These are phyloP conservation scores for Mustela lutreola DNA, from an alignment of 2,113 vertebrate genomes.

Conservation along the genomic window DNA sequence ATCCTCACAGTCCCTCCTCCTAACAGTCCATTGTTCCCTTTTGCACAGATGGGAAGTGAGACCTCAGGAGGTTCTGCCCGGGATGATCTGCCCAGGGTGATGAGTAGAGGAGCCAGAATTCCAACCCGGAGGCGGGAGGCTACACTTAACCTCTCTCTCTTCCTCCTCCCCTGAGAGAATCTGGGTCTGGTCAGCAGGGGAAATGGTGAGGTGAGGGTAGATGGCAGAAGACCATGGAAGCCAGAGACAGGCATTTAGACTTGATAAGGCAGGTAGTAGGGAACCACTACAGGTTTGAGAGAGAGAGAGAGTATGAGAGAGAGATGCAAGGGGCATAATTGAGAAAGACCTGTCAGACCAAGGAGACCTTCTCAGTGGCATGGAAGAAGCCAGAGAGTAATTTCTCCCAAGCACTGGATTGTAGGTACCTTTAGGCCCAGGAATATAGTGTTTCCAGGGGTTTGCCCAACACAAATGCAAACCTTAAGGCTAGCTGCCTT, in stretches of 20 bases:
- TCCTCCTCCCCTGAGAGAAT: not conserved
- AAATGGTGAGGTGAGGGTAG: not conserved
- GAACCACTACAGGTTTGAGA: not conserved
- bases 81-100: not conserved
- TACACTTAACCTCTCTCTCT: not conserved
- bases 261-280: not conserved
- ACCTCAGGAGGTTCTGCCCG: not conserved
- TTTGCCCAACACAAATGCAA: not conserved
- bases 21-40: accelerated
- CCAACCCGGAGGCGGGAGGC: not conserved
- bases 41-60: not conserved
- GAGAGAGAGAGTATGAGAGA: not conserved
- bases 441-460: not conserved
- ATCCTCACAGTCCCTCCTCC: not conserved
- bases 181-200: not conserved
- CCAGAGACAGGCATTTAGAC: not conserved
- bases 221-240: not conserved
- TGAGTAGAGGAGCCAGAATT: not conserved
- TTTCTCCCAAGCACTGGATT: not conserved
- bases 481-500: not conserved
- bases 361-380: not conserved
- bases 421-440: not conserved
- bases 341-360: not conserved
- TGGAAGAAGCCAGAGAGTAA: not conserved
- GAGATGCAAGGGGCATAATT: not conserved